A percentile compares a stretch with the other conserved stretches of the same genome.
These are phyloP conservation scores for Xylophagus ater DNA, from an alignment of 2,888 invertebrate species.

Conservation along the genomic window DNA sequence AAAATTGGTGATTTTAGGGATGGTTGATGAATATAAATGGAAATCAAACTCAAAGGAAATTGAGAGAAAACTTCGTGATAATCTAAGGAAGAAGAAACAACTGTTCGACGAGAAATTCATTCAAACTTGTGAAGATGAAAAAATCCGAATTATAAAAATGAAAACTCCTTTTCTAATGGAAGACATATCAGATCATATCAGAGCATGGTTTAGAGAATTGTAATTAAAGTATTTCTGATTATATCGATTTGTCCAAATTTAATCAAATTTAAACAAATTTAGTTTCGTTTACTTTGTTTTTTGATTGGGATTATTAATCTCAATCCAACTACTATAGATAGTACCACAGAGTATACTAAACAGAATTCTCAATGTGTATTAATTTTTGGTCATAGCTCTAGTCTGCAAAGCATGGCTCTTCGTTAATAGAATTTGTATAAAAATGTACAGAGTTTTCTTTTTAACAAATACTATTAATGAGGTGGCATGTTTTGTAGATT, in stretches of 20 bases:
- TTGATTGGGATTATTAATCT: too few species aligned
- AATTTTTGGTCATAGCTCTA: too few species aligned
- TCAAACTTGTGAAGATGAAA: constrained; percentile 38
- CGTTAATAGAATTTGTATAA: too few species aligned
- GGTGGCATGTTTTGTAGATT: too few species aligned
- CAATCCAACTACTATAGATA: too few species aligned
- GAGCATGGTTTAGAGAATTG: constrained; percentile 60
- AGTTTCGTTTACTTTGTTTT: too few species aligned
- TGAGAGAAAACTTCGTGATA: constrained; percentile 1
- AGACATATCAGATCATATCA: constrained; percentile 60
- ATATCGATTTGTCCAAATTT: not conserved
- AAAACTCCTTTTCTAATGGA: constrained; percentile 51
- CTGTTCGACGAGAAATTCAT: constrained; percentile 30
- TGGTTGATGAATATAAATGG: constrained; percentile 37
- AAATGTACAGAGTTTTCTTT: too few species aligned
- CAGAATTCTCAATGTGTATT: too few species aligned
- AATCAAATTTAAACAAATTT: too few species aligned
- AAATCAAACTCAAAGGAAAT: constrained; percentile 23
- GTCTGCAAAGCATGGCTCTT: too few species aligned
- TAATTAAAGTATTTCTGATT: constrained; percentile 27
- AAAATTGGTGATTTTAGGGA: constrained; percentile 32
- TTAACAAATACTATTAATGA: too few species aligned
- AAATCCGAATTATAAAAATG: constrained; percentile 39
- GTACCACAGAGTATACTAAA: too few species aligned
- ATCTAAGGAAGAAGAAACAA: constrained; percentile 22